A percentile compares a stretch with the other conserved stretches of the same genome.
Evolutionary conservation across 2,888 invertebrate species (phyloP).

Genomic region (Acanthacorydalis orientalis): DNA sequence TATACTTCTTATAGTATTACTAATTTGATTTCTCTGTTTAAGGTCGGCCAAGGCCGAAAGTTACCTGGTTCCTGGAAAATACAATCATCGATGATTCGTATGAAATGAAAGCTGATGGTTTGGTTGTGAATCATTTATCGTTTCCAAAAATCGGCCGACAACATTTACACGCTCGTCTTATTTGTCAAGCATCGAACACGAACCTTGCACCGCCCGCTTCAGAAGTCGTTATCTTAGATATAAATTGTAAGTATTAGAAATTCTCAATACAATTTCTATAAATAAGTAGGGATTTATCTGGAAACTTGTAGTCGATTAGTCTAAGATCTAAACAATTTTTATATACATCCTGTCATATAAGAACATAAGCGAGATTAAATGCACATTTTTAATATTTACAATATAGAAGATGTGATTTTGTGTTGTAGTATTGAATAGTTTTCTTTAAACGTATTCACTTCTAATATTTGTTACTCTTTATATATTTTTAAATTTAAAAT

Average conservation of each 20-base stretch:
- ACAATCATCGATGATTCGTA: slow-evolving; percentile 69
- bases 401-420: too few species aligned
- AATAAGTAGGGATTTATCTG: slow-evolving; percentile 1
- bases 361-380: too few species aligned
- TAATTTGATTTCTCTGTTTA: slow-evolving; percentile 13
- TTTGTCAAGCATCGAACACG: slow-evolving; percentile 79
- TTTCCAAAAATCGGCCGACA: slow-evolving; percentile 67
- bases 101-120: slow-evolving; percentile 48
- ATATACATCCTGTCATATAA: too few species aligned
- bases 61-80: slow-evolving; percentile 77
- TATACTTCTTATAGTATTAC: too few species aligned
- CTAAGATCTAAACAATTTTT: too few species aligned
- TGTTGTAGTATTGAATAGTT: too few species aligned
- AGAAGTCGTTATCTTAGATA: slow-evolving; percentile 63
- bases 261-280: too few species aligned
- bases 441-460: too few species aligned
- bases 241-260: slow-evolving; percentile 57
- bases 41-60: slow-evolving; percentile 62
- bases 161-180: slow-evolving; percentile 66
- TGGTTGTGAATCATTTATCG: slow-evolving; percentile 62
- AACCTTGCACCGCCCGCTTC: slow-evolving; percentile 63
- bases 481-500: too few species aligned
- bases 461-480: too few species aligned
- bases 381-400: too few species aligned
- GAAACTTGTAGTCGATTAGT: slow-evolving; percentile 7